phyloP scores from a whole-genome alignment of 2,113 vertebrate species.

The Rhizomys pruinosus region DNA sequence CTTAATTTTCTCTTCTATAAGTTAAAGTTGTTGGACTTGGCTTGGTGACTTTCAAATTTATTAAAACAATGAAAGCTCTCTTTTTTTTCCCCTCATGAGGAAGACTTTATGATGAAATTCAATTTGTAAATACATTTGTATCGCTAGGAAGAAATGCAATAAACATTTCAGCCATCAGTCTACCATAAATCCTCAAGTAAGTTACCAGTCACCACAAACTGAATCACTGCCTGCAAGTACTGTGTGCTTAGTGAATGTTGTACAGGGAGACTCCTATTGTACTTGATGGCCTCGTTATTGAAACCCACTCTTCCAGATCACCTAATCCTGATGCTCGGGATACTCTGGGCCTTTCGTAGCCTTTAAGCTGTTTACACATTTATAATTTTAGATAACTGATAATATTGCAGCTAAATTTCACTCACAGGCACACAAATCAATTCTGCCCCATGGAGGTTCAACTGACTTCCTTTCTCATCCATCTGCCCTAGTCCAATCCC shows the following conservation, averaged over 20 bases:
- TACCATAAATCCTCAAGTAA: neutral
- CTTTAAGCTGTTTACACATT: neutral
- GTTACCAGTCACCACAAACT: neutral
- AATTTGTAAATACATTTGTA: slow-evolving; percentile 9
- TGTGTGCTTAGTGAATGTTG: neutral
- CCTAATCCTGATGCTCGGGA: accelerated
- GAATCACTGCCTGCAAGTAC: neutral
- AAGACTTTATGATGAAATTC: slow-evolving; percentile 14
- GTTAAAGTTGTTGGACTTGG: neutral
- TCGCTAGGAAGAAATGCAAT: neutral
- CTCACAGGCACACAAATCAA: neutral
- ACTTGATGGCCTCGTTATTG: neutral
- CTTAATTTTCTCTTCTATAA: slow-evolving; percentile 27
- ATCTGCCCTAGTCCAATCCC: neutral
- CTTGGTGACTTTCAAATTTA: neutral
- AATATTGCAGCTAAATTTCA: neutral
- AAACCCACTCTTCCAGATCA: neutral
- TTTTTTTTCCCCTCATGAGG: neutral
- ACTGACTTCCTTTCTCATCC: neutral
- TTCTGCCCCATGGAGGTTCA: neutral
- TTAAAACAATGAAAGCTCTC: neutral
- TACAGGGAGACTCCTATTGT: neutral
- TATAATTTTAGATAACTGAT: neutral
- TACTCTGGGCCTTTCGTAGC: neutral
- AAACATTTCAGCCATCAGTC: neutral